Base-by-base conservation (phyloP, 2,113 vertebrate species). In the Fulmarus glacialis region DNA sequence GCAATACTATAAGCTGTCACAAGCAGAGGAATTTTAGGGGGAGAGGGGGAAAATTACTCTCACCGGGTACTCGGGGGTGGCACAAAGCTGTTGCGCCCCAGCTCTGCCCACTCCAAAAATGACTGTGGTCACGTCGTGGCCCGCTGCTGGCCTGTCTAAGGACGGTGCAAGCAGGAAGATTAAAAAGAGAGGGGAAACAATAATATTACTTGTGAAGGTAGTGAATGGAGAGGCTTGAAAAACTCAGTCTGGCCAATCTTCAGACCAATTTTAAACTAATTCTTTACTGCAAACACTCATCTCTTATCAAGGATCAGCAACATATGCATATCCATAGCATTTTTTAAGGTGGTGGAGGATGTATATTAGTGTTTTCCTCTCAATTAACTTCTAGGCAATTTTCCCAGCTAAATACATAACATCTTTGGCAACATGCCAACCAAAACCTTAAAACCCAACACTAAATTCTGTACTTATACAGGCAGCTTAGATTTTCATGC, bases 371-470 rank as follows among this genome's bases (percentile, higher is more conserved):
- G 98, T 99, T 98, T 98, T 98, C 98, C 98, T 99, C 98, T 98
- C 98, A 98, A 98, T 99, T 98, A 98, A 98, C 98, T 98, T 98
- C 98, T 98, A 98, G 98, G 98, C 98, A 99, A 98, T 98, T 98
- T 99, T 98, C 98, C 98, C 98, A 99, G 98, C 97, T 98, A 98
- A 98, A 98, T 98, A 98, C 98, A 98, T 98, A 98, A 98, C 98
- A 98, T 98, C 97, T 97, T 97, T 98, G 98, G 98, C 98, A 97
- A 97, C 22, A 80, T 20, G 98, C 98, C 98, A 98, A 98, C 96
- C 96, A 98, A 98, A 98, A 98, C 98, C 98, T 98, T 98, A 98
- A 98, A 97, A 98, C 97, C 97, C 98, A 98, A 97, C 66, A 94
- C 98, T 98, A 98, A 98, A 98, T 98, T 98, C 98, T 97, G 93